Base-by-base conservation (phyloP, 2,888 invertebrate species). In the Uloborus plumipes region DNA sequence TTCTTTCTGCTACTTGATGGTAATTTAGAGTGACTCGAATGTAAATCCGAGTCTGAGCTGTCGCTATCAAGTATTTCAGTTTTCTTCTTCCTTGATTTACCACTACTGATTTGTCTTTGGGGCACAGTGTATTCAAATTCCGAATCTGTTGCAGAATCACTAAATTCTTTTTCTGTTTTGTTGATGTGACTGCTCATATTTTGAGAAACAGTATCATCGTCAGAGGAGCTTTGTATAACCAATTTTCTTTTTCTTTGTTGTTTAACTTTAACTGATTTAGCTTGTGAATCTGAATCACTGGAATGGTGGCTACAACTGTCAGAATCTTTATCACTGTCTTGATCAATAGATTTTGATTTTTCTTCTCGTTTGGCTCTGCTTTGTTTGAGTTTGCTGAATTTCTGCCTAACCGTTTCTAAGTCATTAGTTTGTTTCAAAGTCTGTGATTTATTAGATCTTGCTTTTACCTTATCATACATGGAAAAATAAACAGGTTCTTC, bases 401-500 rank as follows among this genome's bases (percentile, higher is more conserved):
- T 95, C 88, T 94, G 93, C 89, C 96, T 93, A 0, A 94, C 91
- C 49, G 86, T 93, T 88, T 95, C 95, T 89, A 95, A 94, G 89
- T 96, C 95, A 71, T 31, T 64, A 89, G 96, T 96, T 47, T 84
- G 84, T 62, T 86, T 85, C 18, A 85, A 62, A 64, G 73, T 85
- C 74, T 86, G 86, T 47, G 87, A 87, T 75, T 88, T 87, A 87
- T 95, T 96, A 31, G 96, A 96, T 58, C 96, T 92, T 3, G 96
- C 96, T 89, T 97, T 97, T 0, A 97, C 96, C 86, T 98, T 98
- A 88, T 98, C 98, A 89, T 98, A 98, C 98, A 98, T 98, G 14
- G 97, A 97, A 83, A 97, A 95, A 88, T 96, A 97, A 14, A 94
- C 93, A 0, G 96, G 96, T 82, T 94, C 95, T 87, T 95, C 95